Evolutionary conservation across 2,113 vertebrate genomes (phyloP), one percentile per base, ranked within the genome.

Genomic region (Callipepla squamata): DNA sequence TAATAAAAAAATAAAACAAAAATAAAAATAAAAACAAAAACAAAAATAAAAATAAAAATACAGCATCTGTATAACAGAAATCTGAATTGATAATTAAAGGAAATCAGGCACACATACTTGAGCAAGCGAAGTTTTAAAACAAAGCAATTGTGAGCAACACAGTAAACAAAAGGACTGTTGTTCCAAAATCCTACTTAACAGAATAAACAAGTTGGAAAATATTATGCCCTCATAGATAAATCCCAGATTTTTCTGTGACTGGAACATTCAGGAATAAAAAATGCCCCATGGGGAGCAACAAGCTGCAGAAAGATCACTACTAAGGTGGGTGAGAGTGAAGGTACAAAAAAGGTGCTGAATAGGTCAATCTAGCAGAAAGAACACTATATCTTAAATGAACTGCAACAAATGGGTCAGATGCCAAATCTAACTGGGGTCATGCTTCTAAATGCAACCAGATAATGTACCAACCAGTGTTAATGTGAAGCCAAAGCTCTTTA

Each of bases 391-490:
- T 86, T 63, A 73, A 25, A 66, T 65, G 90, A 91, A 75, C 50
- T 38, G 78, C 57, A 87, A 90, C 61, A 89, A 94, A 91, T 85
- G 80, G 77, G 83, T 92, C 40, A 87, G 65, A 55, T 85, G 53
- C 40, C 40, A 50, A n/a, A 80, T 85, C 58, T 87, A 78, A 87
- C 92, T 22, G 80, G 70, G 88, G 92, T 96, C 95, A 51, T 67
- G 92, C 63, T 90, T 91, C 92, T 93, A 90, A 95, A 86, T 85
- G 83, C 51, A 62, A 50, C 45, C 61, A 80, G 73, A 84, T 92
- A 88, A 95, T 76, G 83, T 88, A 88, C 57, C 76, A 72, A 90
- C 47, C 44, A 40, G 65, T n/a, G 82, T 75, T 96, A 96, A 96
- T 90, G 85, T 85, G 92, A 95, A 94, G 45, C 30, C 38, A 85